These are phyloP conservation scores for Rhynchomys soricoides DNA, from an alignment of 2,113 vertebrate species.

Conservation along the genomic window DNA sequence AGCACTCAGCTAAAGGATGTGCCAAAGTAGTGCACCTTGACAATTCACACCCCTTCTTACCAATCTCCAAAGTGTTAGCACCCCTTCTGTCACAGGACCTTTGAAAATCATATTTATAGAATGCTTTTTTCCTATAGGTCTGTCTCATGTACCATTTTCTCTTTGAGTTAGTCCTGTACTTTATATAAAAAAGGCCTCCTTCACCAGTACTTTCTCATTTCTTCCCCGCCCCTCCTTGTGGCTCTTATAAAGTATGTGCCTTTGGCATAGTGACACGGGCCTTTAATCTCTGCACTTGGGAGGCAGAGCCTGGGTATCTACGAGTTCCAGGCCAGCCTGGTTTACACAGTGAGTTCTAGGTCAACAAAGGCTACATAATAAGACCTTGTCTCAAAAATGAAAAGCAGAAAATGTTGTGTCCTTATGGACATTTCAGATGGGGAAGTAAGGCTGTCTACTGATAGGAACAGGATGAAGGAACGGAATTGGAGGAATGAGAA, in stretches of 20 bases:
- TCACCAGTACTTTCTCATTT: background rate
- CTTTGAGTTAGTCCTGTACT: background rate
- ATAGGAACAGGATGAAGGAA: background rate
- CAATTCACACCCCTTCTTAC: background rate
- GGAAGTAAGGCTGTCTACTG: slow-evolving; percentile 16
- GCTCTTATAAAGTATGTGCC: background rate
- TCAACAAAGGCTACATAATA: background rate
- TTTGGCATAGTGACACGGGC: background rate
- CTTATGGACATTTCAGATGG: background rate
- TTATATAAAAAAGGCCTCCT: background rate
- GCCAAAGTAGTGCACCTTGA: background rate
- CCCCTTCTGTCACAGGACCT: background rate
- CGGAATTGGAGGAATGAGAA: background rate
- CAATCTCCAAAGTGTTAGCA: background rate
- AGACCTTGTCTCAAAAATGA: background rate
- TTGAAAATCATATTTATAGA: background rate
- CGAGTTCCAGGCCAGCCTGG: background rate
- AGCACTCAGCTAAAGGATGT: background rate
- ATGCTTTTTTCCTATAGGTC: background rate
- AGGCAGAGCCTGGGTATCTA: background rate
- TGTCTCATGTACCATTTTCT: background rate
- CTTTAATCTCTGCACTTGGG: background rate
- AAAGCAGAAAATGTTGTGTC: background rate
- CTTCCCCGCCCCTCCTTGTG: background rate
- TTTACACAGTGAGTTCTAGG: background rate